Conservation (phyloP, 2,113 vertebrate species). For the Acanthisitta chloris region DNA sequence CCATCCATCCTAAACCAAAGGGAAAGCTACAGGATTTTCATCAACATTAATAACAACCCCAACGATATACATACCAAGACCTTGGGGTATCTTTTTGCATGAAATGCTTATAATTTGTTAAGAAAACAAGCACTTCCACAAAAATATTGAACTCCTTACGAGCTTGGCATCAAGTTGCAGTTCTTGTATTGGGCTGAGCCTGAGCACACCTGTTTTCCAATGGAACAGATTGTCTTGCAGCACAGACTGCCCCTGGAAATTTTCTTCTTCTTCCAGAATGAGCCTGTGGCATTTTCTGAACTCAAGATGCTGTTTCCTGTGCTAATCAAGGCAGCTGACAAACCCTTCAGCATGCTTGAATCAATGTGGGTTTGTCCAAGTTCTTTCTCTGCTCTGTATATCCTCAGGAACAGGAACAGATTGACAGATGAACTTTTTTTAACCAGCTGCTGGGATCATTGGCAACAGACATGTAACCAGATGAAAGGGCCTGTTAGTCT, state of each 20-base stretch:
- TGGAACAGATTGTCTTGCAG: neutral
- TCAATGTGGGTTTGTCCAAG: neutral
- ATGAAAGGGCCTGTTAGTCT: neutral
- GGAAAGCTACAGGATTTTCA: neutral
- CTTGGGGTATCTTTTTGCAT: neutral
- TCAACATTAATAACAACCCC: neutral
- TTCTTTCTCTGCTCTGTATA: neutral
- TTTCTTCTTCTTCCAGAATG: neutral
- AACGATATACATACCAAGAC: neutral
- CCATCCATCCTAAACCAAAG: neutral
- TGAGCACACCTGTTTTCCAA: neutral
- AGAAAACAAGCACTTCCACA: neutral
- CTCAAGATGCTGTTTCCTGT: neutral
- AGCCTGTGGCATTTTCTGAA: constrained; percentile 4
- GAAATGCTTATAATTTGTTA: neutral
- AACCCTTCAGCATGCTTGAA: neutral
- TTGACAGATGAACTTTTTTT: constrained; percentile 3
- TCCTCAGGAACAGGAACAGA: neutral
- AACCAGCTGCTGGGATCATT: neutral
- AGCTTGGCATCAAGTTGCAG: neutral
- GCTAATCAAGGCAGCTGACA: constrained; percentile 12
- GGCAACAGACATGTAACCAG: neutral
- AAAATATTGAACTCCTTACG: neutral
- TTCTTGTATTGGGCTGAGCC: neutral
- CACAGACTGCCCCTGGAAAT: neutral